Percentiles rank a stretch among this genome's conserved stretches.
These are phyloP conservation scores for Watsonalla cultraria DNA, from an alignment of 2,888 invertebrate species.

Conservation along the genomic window DNA sequence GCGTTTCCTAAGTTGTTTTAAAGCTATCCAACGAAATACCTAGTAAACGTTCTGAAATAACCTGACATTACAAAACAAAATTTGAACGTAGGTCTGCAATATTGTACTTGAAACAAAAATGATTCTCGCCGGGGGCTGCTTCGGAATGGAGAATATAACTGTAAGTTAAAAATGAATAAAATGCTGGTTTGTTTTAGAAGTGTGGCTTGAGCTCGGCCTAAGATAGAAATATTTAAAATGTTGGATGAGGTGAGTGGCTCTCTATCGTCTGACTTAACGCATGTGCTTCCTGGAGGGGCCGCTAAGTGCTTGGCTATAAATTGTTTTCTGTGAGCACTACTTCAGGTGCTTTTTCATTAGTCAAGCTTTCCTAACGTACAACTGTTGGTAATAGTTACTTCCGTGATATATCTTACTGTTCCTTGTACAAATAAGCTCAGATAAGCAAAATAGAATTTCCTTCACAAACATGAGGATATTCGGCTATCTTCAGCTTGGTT, in stretches of 20 bases:
- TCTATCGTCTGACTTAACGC: constrained; percentile 44
- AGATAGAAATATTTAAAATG: constrained; percentile 30
- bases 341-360: constrained; percentile 64
- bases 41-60: not conserved
- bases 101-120: not conserved
- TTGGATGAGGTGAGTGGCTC: constrained; percentile 36
- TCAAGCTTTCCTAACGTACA: constrained; percentile 38
- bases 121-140: not conserved
- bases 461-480: too few species aligned
- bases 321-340: constrained; percentile 49
- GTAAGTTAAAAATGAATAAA: not conserved
- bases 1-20: not conserved
- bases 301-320: constrained; percentile 67
- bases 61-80: not conserved
- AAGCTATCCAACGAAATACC: not conserved
- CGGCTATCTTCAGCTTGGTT: not conserved
- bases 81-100: not conserved
- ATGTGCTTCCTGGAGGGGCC: constrained; percentile 44
- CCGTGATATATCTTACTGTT: not conserved
- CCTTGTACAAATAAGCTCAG: not conserved
- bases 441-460: too few species aligned
- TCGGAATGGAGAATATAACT: not conserved
- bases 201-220: constrained; percentile 12
- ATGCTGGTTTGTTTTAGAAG: not conserved
- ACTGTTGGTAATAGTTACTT: constrained; percentile 20